Percentiles rank a stretch among this genome's conserved stretches.
These are phyloP conservation scores for Cephus sareptanus DNA, from an alignment of 2,888 invertebrate species.

Conservation along the genomic window DNA sequence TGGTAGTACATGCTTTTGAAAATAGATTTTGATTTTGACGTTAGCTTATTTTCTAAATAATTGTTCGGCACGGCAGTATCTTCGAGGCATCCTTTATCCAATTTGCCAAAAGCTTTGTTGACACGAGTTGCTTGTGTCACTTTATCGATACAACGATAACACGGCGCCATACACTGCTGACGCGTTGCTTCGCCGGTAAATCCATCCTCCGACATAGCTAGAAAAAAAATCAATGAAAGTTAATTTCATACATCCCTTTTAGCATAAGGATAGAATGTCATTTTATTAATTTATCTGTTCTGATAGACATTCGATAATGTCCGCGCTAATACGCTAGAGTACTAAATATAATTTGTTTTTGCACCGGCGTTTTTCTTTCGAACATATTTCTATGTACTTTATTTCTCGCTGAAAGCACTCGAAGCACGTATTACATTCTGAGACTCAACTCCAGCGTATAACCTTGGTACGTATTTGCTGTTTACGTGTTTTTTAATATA, in stretches of 20 bases:
- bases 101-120: not conserved
- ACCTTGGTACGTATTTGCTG: not conserved
- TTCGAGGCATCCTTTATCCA: not conserved
- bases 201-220: not conserved
- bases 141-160: not conserved
- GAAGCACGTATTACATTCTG: not conserved
- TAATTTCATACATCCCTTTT: not conserved
- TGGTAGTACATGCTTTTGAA: too few relatives aligned
- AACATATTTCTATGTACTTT: not conserved
- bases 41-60: not conserved
- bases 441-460: not conserved
- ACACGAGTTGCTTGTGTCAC: too few relatives aligned
- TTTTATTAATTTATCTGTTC: not conserved
- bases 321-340: not conserved
- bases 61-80: too few relatives aligned
- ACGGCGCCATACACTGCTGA: not conserved
- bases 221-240: not conserved
- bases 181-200: not conserved
- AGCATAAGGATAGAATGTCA: not conserved
- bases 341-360: not conserved
- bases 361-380: not conserved
- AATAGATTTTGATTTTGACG: not conserved
- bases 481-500: not conserved
- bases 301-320: not conserved
- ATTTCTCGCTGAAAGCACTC: not conserved